These are phyloP conservation scores for Pseudachorutes palmiensis DNA, from an alignment of 1,140 invertebrate genomes.

Conservation along the genomic window DNA sequence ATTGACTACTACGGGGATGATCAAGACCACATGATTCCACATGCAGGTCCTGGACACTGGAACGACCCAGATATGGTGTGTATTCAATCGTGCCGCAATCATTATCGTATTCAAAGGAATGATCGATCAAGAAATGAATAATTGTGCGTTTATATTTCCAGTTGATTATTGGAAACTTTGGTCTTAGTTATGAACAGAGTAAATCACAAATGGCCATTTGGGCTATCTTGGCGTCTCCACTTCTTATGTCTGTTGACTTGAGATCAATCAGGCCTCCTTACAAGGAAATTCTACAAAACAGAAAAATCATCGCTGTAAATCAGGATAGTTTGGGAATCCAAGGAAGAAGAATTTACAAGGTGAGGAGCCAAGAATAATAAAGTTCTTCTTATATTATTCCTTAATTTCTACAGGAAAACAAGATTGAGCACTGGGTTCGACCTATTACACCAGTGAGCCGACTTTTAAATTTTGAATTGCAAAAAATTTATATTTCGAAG, in stretches of 20 bases:
- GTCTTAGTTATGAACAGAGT: slow-evolving; percentile 87
- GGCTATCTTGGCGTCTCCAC: slow-evolving; percentile 90
- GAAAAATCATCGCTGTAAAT: slow-evolving; percentile 88
- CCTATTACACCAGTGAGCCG: slow-evolving; percentile 61
- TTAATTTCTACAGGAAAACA: slow-evolving; percentile 70
- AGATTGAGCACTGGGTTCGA: slow-evolving; percentile 84
- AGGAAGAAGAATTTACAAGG: slow-evolving; percentile 70
- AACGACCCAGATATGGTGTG: slow-evolving; percentile 99
- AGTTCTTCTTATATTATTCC: too few species aligned
- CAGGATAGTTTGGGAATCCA: slow-evolving; percentile 90
- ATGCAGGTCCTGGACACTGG: slow-evolving; percentile 92
- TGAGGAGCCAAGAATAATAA: too few species aligned
- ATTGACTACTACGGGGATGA: slow-evolving; percentile 93
- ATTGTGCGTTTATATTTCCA: slow-evolving; percentile 5
- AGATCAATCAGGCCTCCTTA: slow-evolving; percentile 78
- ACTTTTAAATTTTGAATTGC: too few species aligned
- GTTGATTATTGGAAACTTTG: slow-evolving; percentile 91
- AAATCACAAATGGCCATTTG: slow-evolving; percentile 96
- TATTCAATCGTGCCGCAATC: too few species aligned
- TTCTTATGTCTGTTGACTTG: slow-evolving; percentile 94
- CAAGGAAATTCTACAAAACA: slow-evolving; percentile 87
- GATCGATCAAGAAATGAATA: too few species aligned
- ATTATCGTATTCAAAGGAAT: too few species aligned
- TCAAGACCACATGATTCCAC: slow-evolving; percentile 77
- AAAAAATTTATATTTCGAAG: too few species aligned